Evolutionary conservation across 2,888 invertebrate species (phyloP), one percentile per base, ranked within the genome.

Genomic region (Spicauda simplicius): DNA sequence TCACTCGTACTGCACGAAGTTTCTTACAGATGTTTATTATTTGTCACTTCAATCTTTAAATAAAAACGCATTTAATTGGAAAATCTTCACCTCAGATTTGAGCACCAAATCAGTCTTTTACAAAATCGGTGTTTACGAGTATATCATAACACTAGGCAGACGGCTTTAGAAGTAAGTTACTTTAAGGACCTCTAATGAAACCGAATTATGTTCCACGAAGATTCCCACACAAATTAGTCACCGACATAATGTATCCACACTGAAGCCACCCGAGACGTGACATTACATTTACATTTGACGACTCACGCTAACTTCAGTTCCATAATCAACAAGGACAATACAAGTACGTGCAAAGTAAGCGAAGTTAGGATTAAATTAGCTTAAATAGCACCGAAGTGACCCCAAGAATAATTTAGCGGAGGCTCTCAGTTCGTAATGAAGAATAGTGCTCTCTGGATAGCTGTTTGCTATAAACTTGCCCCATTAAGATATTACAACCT

Each of bases 401-500:
- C 91, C 81, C 77, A 90, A 90, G 91, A 90, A 91, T 91, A 90
- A 91, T 90, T 90, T 87, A 90, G 81, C 80, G 76, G 82, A 78
- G 87, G 84, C 80, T 85, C 84, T 83, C 85, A 78, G 80, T 79
- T 76, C 75, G 80, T 92, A 92, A 92, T 91, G 91, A 91, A 90
- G 90, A 90, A 81, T 86, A 90, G 83, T 90, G 80, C 85, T 77
- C 91, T 87, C 91, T 70, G 80, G 90, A 80, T 84, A 84, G 81
- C 87, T 86, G 85, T 91, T 90, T 87, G 79, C 82, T 75, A 81
- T 80, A 80, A 92, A 92, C 90, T 92, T 91, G 78, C 75, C 70
- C 87, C 87, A 91, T 92, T 91, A 92, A 90, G 89, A 91, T 88
- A 91, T 91, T 89, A 91, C 82, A 82, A 85, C 82, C 83, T 83